phyloP scores from a whole-genome alignment of 1,140 invertebrate genomes.

The Periplaneta americana region DNA sequence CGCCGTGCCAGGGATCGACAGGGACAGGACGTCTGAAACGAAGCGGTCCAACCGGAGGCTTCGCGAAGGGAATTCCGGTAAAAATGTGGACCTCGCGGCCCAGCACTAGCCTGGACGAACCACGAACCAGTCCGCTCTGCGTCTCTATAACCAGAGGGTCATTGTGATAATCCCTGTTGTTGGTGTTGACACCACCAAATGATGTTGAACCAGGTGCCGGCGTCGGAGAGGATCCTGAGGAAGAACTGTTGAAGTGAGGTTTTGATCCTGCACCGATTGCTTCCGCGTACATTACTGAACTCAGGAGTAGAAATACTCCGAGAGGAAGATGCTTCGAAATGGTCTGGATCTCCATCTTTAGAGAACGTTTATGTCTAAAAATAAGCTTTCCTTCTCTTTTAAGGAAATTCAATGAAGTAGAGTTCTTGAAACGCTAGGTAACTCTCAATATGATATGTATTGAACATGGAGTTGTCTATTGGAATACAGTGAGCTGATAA shows the following conservation, averaged over 20 bases:
- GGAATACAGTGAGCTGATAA: background rate
- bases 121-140: conserved; percentile 68
- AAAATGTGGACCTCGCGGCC: conserved; percentile 83
- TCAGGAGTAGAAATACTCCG: too few species aligned
- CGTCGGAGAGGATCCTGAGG: background rate
- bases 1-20: conserved; percentile 78
- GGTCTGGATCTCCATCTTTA: background rate
- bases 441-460: background rate
- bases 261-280: background rate
- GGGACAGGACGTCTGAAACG: conserved; percentile 83
- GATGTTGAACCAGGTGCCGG: background rate
- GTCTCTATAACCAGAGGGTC: conserved; percentile 75
- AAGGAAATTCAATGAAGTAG: background rate
- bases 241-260: background rate
- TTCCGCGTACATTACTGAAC: background rate
- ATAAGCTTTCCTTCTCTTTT: background rate
- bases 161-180: conserved; percentile 34
- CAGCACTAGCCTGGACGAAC: conserved; percentile 65
- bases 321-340: too few species aligned
- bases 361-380: background rate
- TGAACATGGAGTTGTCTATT: background rate
- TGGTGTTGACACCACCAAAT: too few species aligned
- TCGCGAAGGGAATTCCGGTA: conserved; percentile 92
- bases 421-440: background rate
- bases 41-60: conserved; percentile 81